A percentile compares a stretch with the other conserved stretches of the same genome.
Evolutionary conservation across 2,888 invertebrate genomes (phyloP).

Genomic region (Syritta pipiens): DNA sequence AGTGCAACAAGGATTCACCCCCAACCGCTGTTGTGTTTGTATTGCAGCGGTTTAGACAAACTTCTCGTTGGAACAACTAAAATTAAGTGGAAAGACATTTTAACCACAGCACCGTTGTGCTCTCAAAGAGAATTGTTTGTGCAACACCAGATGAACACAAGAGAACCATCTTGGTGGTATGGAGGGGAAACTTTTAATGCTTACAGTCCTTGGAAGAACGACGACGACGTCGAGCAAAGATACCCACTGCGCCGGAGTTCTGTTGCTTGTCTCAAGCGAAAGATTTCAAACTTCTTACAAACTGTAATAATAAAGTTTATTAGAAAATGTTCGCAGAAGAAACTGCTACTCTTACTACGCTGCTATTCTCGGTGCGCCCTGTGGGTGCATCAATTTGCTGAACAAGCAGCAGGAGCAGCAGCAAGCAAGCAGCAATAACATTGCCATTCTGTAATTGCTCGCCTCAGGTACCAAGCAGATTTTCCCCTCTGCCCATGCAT

Average conservation of each 20-base stretch:
- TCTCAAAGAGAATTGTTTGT: slow-evolving; percentile 42
- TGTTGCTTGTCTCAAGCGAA: slow-evolving; percentile 61
- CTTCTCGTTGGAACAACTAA: slow-evolving; percentile 52
- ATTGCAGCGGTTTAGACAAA: slow-evolving; percentile 49
- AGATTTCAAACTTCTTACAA: slow-evolving; percentile 64
- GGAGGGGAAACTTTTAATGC: slow-evolving; percentile 42
- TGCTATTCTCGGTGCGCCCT: neutral
- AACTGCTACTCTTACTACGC: slow-evolving; percentile 15
- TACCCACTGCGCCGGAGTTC: slow-evolving; percentile 2
- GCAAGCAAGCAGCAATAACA: slow-evolving; percentile 49
- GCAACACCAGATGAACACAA: neutral
- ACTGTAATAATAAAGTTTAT: slow-evolving; percentile 68
- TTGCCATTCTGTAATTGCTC: slow-evolving; percentile 46
- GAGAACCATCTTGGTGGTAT: neutral
- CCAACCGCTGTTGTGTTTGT: slow-evolving; percentile 28
- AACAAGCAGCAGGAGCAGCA: slow-evolving; percentile 15
- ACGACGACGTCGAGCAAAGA: slow-evolving; percentile 6
- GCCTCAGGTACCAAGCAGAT: slow-evolving; percentile 43
- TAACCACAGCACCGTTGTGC: slow-evolving; percentile 51
- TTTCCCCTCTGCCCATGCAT: slow-evolving; percentile 14
- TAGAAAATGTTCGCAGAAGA: slow-evolving; percentile 55
- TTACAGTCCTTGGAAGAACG: slow-evolving; percentile 40
- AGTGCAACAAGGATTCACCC: neutral
- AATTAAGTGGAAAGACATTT: slow-evolving; percentile 66
- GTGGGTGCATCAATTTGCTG: slow-evolving; percentile 57